Evolutionary conservation across 2,888 invertebrate species (phyloP), one percentile per base, ranked within the genome.

Genomic region (Pseudanteris insignis): DNA sequence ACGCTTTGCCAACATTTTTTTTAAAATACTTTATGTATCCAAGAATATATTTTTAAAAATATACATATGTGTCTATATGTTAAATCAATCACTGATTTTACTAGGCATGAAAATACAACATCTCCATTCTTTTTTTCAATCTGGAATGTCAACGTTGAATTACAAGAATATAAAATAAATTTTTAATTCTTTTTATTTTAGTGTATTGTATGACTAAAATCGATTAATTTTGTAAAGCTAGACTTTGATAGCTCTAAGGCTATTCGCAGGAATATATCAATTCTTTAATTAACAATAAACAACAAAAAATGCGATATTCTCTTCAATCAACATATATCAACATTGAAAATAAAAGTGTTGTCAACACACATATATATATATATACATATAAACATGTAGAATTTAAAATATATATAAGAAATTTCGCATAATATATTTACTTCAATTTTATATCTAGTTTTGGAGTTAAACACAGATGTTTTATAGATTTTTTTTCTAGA

Each of bases 91-190:
- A n/a, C n/a, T n/a, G 9, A 38, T 11, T 38, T 26, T 28, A 44
- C 24, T 29, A 18, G 36, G 11, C 7, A 34, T 4, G 30, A 33
- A n/a, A 1, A n/a, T 25, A n/a, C 5, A 7, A 37, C 9, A 25
- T 37, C 2, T 37, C n/a, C 9, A n/a, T 25, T 9, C 9, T 11
- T 24, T 21, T 37, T 15, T 14, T 37, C 10, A 15, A 29, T 29
- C 40, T 61, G 61, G 61, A 61, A 61, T 61, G 61, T 60, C 48
- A 43, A 54, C 32, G 28, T 38, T 38, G 24, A 59, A 59, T 24
- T 51, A 30, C 13, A 24, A 30, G 28, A 18, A 11, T 8, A 14
- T 34, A 14, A 47, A 24, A 32, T 30, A 55, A 38, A 18, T 14
- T 41, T 29, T n/a, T 32, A 13, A 30, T 25, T n/a, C 5, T 25